Evolutionary conservation across 2,113 vertebrate genomes (phyloP), one percentile per base, ranked within the genome.

Genomic region (Dromiciops gliroides): DNA sequence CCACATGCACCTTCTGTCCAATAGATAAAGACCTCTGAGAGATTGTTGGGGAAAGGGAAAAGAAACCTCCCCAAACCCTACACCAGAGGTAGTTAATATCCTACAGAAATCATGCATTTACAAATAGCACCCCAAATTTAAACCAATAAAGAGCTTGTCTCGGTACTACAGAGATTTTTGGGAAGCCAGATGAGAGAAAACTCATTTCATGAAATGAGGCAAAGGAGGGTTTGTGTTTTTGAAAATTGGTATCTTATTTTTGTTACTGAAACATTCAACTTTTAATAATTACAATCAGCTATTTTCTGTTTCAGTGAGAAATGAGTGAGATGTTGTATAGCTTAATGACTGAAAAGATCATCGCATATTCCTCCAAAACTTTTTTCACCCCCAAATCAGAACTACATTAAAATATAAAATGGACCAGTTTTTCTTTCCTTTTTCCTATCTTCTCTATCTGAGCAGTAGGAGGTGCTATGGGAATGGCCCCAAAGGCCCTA

Each of bases 311-410:
- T 19, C 4, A 24, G 0, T 12, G 28, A 26, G 89, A 48, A 83
- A 23, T 10, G 3, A 48, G n/a, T 11, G n/a, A 1, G 22, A 12
- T 28, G 88, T 44, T 28, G 88, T 44, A 1, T 25, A 10, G 37
- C 50, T 47, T 53, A 1, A 0, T 1, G 19, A 0, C 56, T 0
- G 24, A 53, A 0, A 11, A 22, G 60, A 26, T 22, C 26, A 56
- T 3, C 37, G 49, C 11, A 48, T 67, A 23, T 8, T 60, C 49
- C 52, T 75, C 67, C 37, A 2, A 12, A 75, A 75, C 37, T 44
- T n/a, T 91, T 8, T 60, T 48, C 44, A 37, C 50, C 28, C 48
- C 26, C 53, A 24, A 75, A 48, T n/a, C 16, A n/a, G 47, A 28
- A 44, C 48, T 52, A 4, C 50, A 75, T 75, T n/a, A 75, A 75